Evolutionary conservation across 1,140 invertebrate genomes (phyloP).

Genomic region (Rhynchophorus ferrugineus): DNA sequence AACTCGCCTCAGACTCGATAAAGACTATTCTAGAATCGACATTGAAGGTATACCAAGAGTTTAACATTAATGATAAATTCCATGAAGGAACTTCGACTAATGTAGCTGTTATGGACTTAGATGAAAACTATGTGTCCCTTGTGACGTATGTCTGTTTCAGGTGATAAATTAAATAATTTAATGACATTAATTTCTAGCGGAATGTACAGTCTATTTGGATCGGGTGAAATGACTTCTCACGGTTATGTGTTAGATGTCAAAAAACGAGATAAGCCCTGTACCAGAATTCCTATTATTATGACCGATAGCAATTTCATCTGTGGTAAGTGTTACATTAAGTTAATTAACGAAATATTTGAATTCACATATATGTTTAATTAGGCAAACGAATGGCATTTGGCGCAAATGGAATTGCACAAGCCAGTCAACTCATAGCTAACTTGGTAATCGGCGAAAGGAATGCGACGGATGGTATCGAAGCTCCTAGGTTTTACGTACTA

Average conservation of each 20-base stretch:
- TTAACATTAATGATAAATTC: conserved; percentile 30
- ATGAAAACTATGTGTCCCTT: conserved; percentile 62
- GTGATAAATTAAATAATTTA: conserved; percentile 3
- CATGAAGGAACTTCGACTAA: conserved; percentile 48
- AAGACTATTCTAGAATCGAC: conserved; percentile 26
- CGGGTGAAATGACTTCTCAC: conserved; percentile 41
- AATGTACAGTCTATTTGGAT: conserved; percentile 46
- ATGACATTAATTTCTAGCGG: conserved; percentile 42
- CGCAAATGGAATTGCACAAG: conserved; percentile 36
- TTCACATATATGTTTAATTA: too few species aligned
- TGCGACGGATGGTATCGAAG: conserved; percentile 35
- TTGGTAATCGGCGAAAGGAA: conserved; percentile 35
- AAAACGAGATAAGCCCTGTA: conserved; percentile 23
- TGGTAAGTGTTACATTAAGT: conserved; percentile 26
- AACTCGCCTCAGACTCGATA: conserved; percentile 16
- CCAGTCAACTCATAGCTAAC: conserved; percentile 37
- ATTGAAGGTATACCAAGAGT: conserved; percentile 33
- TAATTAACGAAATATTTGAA: too few species aligned
- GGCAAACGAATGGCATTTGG: conserved; percentile 39
- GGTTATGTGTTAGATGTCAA: conserved; percentile 43
- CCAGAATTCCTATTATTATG: conserved; percentile 39
- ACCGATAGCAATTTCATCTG: conserved; percentile 38
- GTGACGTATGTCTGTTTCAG: conserved; percentile 52
- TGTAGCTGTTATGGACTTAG: conserved; percentile 56
- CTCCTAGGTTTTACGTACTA: conserved; percentile 35